Evolutionary conservation across 2,797 vertebrate species (phyloP).

Genomic region (Synanceia verrucosa): DNA sequence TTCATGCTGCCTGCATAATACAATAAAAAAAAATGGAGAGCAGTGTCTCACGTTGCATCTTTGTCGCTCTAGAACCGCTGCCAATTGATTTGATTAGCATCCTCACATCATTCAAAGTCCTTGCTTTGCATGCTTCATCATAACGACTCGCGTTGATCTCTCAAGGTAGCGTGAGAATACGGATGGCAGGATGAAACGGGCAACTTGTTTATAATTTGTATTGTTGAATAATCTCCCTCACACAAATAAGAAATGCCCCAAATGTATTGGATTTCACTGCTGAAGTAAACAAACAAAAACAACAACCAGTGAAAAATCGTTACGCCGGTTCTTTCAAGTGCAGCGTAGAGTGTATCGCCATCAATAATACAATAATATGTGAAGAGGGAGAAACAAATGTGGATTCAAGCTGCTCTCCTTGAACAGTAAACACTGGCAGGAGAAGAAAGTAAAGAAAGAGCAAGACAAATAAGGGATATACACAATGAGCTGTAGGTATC

Average conservation of each 20-base stretch:
- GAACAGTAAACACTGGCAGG: conserved; percentile 72
- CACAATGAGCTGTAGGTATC: conserved; percentile 72
- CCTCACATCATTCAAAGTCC: conserved; percentile 56
- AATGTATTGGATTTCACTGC: conserved; percentile 50
- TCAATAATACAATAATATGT: conserved; percentile 76
- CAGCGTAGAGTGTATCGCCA: conserved; percentile 42
- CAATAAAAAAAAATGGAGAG: neutral
- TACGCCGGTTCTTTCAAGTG: conserved; percentile 67
- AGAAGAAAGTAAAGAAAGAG: conserved; percentile 59
- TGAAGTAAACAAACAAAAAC: conserved; percentile 65
- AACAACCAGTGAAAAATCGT: conserved; percentile 62
- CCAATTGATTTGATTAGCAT: conserved; percentile 62
- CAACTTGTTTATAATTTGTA: conserved; percentile 73
- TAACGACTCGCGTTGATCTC: conserved; percentile 15
- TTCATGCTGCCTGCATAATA: neutral
- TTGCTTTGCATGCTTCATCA: conserved; percentile 30
- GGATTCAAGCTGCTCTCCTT: conserved; percentile 63
- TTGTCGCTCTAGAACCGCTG: conserved; percentile 1
- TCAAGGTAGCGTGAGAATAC: conserved; percentile 49
- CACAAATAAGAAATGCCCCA: conserved; percentile 58
- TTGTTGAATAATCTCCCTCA: conserved; percentile 60
- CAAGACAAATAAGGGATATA: conserved; percentile 41
- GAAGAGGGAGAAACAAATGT: conserved; percentile 57
- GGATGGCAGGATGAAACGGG: conserved; percentile 40
- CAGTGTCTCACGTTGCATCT: conserved; percentile 5